Evolutionary conservation across 2,797 vertebrate genomes (phyloP).

Genomic region (Oophaga sylvatica): DNA sequence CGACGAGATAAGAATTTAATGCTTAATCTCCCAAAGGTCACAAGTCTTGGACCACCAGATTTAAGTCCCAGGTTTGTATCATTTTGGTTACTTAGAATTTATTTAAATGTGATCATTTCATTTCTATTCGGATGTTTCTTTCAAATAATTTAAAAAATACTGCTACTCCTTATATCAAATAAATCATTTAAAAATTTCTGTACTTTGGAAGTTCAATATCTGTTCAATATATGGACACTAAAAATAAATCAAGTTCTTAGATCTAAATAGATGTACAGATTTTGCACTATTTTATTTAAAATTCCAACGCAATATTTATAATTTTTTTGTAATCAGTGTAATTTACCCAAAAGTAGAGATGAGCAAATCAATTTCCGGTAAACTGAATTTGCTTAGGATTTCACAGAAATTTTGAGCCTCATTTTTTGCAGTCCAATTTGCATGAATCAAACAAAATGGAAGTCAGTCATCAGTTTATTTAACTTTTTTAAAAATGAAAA

Average conservation of each 20-base stretch:
- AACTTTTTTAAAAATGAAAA: too few species aligned
- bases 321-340: neutral
- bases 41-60: conserved; percentile 79
- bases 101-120: neutral
- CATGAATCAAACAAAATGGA: too few species aligned
- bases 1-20: conserved; percentile 77
- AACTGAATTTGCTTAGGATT: too few species aligned
- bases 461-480: too few species aligned
- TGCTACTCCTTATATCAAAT: neutral
- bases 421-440: too few species aligned
- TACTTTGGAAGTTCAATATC: too few species aligned
- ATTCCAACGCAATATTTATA: neutral
- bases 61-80: conserved; percentile 86
- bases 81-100: neutral
- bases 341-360: too few species aligned
- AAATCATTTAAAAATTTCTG: neutral
- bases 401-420: too few species aligned
- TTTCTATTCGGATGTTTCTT: neutral
- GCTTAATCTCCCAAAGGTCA: conserved; percentile 78
- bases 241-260: too few species aligned
- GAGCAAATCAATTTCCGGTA: too few species aligned
- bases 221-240: too few species aligned
- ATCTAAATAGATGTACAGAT: neutral
- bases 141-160: neutral
- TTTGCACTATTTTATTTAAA: neutral